Evolutionary conservation across 2,888 invertebrate species (phyloP), one percentile per base, ranked within the genome.

Genomic region (Melanchra persicariae): DNA sequence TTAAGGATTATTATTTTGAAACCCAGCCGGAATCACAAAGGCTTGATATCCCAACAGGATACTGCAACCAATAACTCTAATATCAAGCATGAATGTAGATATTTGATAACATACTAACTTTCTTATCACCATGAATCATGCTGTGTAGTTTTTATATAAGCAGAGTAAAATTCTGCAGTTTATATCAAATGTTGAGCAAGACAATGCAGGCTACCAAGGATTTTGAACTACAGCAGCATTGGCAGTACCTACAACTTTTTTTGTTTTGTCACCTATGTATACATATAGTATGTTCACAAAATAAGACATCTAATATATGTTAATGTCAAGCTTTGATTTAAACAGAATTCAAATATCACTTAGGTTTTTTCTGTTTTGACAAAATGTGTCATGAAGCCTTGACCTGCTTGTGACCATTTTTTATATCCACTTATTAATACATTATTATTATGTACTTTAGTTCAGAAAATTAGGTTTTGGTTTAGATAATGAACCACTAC

Each of bases 41-140:
- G 1, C 26, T 60, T 26, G 54, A 43, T 37, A 40, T 54, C 12
- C 45, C 47, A 61, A 74, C 61, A 76, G 77, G 61, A 74, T 70
- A 70, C 70, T 47, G 51, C 24, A 51, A 30, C 54, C n/a, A 69
- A 55, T 49, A 55, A 55, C 68, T 59, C 6, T 76, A 52, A 70
- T 70, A 70, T 77, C 70, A 70, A 52, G 30, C 45, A 61, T 61
- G 69, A 69, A 74, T 57, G 26, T 77, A 77, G 77, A 62, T 77
- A 74, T 70, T 77, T 77, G 77, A 70, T 75, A 75, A 59, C 24
- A 63, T 59, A 57, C 49, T 15, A 61, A 60, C 22, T 76, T 69
- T 69, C 76, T 76, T 74, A 74, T 74, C 74, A 69, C 37, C 7
- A 51, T 74, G 76, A 69, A 57, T 76, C 60, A 74, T 61, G 2